Base-by-base conservation (phyloP, 2,797 vertebrate genomes). In the Sciurus vulgaris region DNA sequence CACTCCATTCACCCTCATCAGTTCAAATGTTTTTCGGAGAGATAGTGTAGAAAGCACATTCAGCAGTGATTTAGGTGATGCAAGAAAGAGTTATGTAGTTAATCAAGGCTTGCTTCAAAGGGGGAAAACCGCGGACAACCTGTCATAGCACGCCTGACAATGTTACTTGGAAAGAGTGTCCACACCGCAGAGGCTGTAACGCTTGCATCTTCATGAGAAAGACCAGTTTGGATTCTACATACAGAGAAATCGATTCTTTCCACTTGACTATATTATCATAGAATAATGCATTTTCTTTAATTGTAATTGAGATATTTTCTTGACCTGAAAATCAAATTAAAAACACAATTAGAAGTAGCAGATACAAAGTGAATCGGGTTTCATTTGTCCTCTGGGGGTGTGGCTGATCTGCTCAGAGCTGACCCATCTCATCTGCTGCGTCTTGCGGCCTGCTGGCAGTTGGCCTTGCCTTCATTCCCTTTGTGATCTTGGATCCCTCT, bases 91-190 rank as follows among this genome's bases (percentile, higher is more conserved):
- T 73, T 49, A 61, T 15, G 81, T 24, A 69, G 90, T 88, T 96
- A 90, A 97, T 97, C 90, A 87, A 0, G 41, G 65, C 24, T 63
- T 0, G 30, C 84, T 78, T 86, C 87, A 7, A 38, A 26, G 76
- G 85, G 44, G 87, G 87, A 77, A 86, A 92, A 85, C 73, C 59
- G 94, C 81, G 89, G 93, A 86, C 30, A 10, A 49, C 41, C n/a
- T 24, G 51, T 35, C 44, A 77, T 3, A 41, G 63, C 83, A 54
- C 35, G 72, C 63, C 89, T 97, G 81, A 91, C 73, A 82, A 91
- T 61, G 89, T 79, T 89, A 93, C 91, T 86, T 93, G 86, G 94
- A 78, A 93, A 96, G 94, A 81, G 44, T 65, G 65, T 87, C 89
- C 70, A 3, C n/a, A 47, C 38, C 11, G n/a, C 59, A 47, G 51